These are phyloP conservation scores for Kradibia gibbosae DNA, from an alignment of 1,140 invertebrate species.

Conservation along the genomic window DNA sequence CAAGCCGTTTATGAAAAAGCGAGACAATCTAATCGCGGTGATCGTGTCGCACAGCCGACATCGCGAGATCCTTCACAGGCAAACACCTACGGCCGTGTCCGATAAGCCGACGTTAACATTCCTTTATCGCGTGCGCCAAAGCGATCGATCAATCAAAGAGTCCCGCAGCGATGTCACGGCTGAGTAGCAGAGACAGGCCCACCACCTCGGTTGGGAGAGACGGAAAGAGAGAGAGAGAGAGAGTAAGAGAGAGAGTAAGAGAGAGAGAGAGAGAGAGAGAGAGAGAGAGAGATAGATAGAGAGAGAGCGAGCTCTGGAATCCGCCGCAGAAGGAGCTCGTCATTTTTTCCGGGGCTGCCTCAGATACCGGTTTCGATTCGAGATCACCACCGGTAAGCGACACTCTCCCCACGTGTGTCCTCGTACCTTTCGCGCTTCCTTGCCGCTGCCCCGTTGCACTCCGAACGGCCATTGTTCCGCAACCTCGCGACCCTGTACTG, in stretches of 20 bases:
- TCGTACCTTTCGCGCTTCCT: background rate
- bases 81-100: conserved; percentile 32
- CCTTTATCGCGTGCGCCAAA: conserved; percentile 29
- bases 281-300: background rate
- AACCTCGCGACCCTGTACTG: background rate
- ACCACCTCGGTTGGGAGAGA: too few relatives aligned
- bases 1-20: conserved; percentile 1
- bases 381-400: background rate
- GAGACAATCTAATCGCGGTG: conserved; percentile 33
- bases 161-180: background rate
- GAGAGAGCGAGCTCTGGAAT: too few relatives aligned
- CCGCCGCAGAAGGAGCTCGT: conserved; percentile 6
- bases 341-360: background rate
- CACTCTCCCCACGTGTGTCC: background rate
- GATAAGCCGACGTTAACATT: conserved; percentile 40
- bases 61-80: conserved; percentile 18
- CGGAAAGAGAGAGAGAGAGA: background rate
- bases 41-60: conserved; percentile 38
- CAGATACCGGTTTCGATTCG: conserved; percentile 47
- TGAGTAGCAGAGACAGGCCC: too few relatives aligned
- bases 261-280: background rate
- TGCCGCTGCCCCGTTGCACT: too few relatives aligned
- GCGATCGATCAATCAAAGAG: conserved; percentile 47
- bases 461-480: conserved; percentile 17
- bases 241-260: too few relatives aligned